Evolutionary conservation across 2,113 vertebrate genomes (phyloP).

Genomic region (Sphaerodactylus townsendi): DNA sequence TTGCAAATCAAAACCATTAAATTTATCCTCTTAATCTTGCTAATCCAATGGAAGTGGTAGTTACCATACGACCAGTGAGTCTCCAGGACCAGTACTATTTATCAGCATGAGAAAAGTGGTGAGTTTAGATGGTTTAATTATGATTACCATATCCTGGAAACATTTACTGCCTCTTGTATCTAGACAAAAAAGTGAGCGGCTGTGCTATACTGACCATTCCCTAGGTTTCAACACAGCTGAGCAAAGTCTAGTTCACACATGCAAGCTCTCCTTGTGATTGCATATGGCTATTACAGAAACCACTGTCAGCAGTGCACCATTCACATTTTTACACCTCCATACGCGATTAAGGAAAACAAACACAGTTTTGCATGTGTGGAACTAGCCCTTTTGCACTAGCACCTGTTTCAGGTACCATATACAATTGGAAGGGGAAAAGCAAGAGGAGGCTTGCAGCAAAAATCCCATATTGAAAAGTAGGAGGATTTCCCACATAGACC

Average conservation of each 20-base stretch:
- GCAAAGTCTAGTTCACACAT: not conserved
- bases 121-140: slow-evolving; percentile 40
- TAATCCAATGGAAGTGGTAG: not conserved
- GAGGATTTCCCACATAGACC: not conserved
- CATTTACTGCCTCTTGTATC: slow-evolving; percentile 1
- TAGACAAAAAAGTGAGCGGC: not conserved
- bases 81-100: slow-evolving; percentile 21
- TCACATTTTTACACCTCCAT: no score
- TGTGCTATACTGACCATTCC: not conserved
- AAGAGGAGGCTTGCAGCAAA: not conserved
- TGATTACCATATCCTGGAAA: slow-evolving; percentile 27
- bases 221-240: not conserved
- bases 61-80: not conserved
- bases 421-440: not conserved
- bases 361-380: no score
- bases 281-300: no score
- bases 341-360: no score
- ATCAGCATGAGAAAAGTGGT: slow-evolving; percentile 52
- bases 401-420: not conserved
- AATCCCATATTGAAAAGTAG: not conserved
- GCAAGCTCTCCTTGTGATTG: not conserved
- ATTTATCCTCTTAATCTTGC: not conserved
- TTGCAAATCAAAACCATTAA: slow-evolving; percentile 10
- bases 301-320: no score
- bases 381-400: not conserved